phyloP scores from a whole-genome alignment of 2,113 vertebrate genomes.

The Myanophis thanlyinensis region DNA sequence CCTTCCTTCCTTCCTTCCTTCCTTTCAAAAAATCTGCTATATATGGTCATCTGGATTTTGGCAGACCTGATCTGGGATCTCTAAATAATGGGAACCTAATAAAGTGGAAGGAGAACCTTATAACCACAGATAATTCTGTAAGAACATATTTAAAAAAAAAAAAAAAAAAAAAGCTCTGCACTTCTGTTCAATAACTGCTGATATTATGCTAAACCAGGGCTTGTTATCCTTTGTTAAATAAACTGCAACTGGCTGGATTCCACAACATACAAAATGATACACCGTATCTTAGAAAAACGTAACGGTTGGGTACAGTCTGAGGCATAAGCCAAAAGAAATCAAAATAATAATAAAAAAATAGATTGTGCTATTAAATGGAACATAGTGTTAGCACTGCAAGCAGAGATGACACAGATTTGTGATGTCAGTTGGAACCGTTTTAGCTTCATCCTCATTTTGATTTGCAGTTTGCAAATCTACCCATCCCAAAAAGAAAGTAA shows the following conservation, averaged over 20 bases:
- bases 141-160: too few relatives aligned
- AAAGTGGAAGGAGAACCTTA: not conserved
- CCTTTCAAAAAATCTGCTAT: too few relatives aligned
- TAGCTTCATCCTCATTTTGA: not conserved
- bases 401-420: slow-evolving; percentile 33
- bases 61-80: too few relatives aligned
- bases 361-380: slow-evolving; percentile 40
- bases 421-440: slow-evolving; percentile 3
- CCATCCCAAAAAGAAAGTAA: not conserved
- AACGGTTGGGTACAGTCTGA: not conserved
- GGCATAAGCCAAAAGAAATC: not conserved
- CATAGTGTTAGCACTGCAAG: slow-evolving; percentile 38
- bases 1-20: too few relatives aligned
- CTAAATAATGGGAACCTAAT: too few relatives aligned
- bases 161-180: too few relatives aligned
- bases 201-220: not conserved
- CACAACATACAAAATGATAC: not conserved
- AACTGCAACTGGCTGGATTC: not conserved
- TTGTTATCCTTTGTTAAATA: not conserved
- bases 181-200: not conserved
- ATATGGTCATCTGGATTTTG: too few relatives aligned
- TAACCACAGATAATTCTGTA: not conserved
- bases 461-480: not conserved
- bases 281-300: not conserved
- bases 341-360: not conserved